phyloP scores from a whole-genome alignment of 2,888 invertebrate species.

The Asteroscopus sphinx region DNA sequence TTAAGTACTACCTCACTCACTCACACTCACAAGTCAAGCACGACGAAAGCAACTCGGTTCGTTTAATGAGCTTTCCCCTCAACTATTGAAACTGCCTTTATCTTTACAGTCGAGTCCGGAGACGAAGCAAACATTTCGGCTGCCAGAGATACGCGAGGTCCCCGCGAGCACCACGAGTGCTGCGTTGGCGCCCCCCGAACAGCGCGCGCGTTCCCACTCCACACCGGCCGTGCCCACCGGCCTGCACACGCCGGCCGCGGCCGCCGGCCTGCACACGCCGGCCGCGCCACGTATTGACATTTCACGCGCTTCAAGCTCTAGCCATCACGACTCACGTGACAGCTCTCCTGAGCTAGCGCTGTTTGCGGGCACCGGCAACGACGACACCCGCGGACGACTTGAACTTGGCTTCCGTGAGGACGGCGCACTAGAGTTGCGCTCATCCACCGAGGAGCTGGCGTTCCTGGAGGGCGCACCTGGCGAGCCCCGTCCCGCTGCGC shows the following conservation, averaged over 20 bases:
- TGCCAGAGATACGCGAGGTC: slow-evolving; percentile 87
- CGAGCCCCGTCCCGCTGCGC: slow-evolving; percentile 56
- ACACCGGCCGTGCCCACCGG: slow-evolving; percentile 72
- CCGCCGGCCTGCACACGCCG: slow-evolving; percentile 89
- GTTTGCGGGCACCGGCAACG: slow-evolving; percentile 88
- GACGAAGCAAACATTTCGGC: slow-evolving; percentile 87
- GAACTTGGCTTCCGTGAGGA: slow-evolving; percentile 92
- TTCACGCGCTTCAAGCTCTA: slow-evolving; percentile 96
- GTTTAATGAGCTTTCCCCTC: slow-evolving; percentile 3
- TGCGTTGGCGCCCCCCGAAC: slow-evolving; percentile 73
- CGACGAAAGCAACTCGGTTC: slow-evolving; percentile 1
- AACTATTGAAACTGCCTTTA: slow-evolving; percentile 1
- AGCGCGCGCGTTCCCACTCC: slow-evolving; percentile 82
- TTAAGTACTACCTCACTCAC: too few relatives aligned
- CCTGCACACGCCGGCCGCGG: slow-evolving; percentile 92
- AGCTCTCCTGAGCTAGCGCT: slow-evolving; percentile 96
- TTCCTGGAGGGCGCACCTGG: slow-evolving; percentile 91
- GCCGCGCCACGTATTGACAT: slow-evolving; percentile 96
- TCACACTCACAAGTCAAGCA: too few relatives aligned
- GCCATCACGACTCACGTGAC: slow-evolving; percentile 96
- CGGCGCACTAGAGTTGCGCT: slow-evolving; percentile 95
- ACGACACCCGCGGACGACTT: slow-evolving; percentile 72
- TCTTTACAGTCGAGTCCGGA: slow-evolving; percentile 90
- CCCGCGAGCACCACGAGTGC: slow-evolving; percentile 63
- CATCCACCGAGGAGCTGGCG: slow-evolving; percentile 96